Evolutionary conservation across 2,888 invertebrate genomes (phyloP).

Genomic region (Omphaloscelis lunosa): DNA sequence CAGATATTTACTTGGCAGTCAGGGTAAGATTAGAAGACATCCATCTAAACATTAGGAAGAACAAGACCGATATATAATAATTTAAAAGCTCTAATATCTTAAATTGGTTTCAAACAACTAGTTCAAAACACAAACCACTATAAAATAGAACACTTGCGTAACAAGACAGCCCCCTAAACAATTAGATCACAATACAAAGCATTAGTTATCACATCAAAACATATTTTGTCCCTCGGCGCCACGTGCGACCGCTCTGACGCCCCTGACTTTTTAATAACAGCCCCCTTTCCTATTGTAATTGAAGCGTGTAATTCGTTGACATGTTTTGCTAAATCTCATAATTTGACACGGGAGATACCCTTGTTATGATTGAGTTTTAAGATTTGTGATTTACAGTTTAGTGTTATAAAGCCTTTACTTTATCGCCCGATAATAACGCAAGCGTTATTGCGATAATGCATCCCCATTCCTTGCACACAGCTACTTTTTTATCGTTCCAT

Average conservation of each 20-base stretch:
- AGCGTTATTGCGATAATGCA: too few species aligned
- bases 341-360: conserved; percentile 83
- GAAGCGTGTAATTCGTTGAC: conserved; percentile 88
- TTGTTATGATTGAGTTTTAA: conserved; percentile 54
- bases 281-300: conserved; percentile 77
- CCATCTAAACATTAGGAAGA: not conserved
- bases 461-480: too few species aligned
- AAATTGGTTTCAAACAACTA: conserved; percentile 20
- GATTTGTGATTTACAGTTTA: conserved; percentile 13
- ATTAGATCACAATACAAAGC: conserved; percentile 78
- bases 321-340: conserved; percentile 88
- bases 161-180: conserved; percentile 70
- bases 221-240: conserved; percentile 80
- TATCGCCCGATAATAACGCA: too few species aligned
- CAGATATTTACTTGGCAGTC: not conserved
- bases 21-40: not conserved
- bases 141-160: conserved; percentile 61
- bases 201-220: conserved; percentile 87
- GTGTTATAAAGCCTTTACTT: too few species aligned
- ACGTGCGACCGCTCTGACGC: conserved; percentile 77
- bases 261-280: conserved; percentile 64
- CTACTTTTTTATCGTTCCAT: too few species aligned
- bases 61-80: not conserved
- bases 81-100: not conserved
- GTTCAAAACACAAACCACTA: conserved; percentile 41